Base-by-base conservation (phyloP, 2,113 vertebrate genomes). In the Chinchilla lanigera region DNA sequence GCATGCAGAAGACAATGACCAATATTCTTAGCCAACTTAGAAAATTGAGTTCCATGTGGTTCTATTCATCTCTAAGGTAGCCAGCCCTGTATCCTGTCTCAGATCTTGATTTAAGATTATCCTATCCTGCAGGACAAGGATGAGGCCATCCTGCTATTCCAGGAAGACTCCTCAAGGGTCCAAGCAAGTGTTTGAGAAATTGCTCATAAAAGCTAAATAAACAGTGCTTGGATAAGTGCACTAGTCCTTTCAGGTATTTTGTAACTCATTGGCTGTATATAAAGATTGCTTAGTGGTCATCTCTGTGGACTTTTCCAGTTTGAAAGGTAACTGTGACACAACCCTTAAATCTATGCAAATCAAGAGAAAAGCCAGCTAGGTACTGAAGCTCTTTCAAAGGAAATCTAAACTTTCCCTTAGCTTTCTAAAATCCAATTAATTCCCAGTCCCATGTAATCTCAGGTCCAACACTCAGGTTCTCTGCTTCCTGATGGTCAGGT, bases 331-430 rank as follows among this genome's bases (percentile, higher is more conserved):
- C n/a, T 54, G 63, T 88, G 60, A 86, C n/a, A 84, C 9, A 3
- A 47, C 24, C 12, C 17, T 88, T 82, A 83, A 86, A 88, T 91
- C 73, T 86, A 44, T 86, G 82, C 77, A 86, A 94, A 89, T 38
- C 50, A n/a, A 96, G 38, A 88, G 44, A 52, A 60, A 75, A 28
- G 3, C 54, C 77, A 83, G 28, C 17, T 60, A 30, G 63, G 19
- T 67, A 54, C 3, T 44, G 69, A 90, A 69, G 20, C 17, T 75
- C 41, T 67, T 65, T 69, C 54, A 58, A 92, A 78, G 20, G 13
- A 69, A 77, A 93, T 28, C 71, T 87, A 73, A 73, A 61, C 28
- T 52, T 83, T 81, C 11, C 91, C 61, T 95, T 83, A 17, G 41
- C 90, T 92, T 92, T 52, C 65, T 84, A 83, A 89, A 65, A 60